Base-by-base conservation (phyloP, 2,113 vertebrate genomes). In the Baryphthengus martii region DNA sequence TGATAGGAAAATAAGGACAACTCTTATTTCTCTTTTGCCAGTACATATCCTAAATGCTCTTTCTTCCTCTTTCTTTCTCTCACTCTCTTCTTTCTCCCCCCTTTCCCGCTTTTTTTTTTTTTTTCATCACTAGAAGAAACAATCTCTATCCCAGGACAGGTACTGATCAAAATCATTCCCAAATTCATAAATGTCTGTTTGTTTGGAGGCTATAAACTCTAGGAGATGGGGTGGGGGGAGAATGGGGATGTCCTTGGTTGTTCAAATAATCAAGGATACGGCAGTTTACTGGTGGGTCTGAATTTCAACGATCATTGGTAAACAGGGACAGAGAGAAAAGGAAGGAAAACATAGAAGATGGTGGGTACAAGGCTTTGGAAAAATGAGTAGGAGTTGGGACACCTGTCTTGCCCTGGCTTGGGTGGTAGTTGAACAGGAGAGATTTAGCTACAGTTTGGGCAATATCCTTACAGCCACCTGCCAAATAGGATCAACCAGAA, bases 81-180 rank as follows among this genome's bases (percentile, higher is more conserved):
- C 10, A 42, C 7, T 1, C 21, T 44, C 16, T 19, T 12, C 11
- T 14, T 11, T 11, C 5, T 7, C 11, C 6, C 1, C 11, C 7
- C 19, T 17, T 39, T 28, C 39, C 45, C 11, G 11, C 29, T 29
- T 17, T 29, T 59, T 66, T 23, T 52, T n/a, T 55, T 47, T 91
- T 58, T n/a, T 88, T 19, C 11, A 58, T 79, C 20, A n/a, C 4
- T 58, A 39, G 33, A 59, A 67, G 15, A 82, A 85, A 45, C 6
- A n/a, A 2, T 44, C 19, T 23, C 6, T 17, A 49, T 23, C 11
- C 35, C 8, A 2, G 8, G 9, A 65, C 1, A 76, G 42, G 17
- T 17, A 70, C 44, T 0, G 4, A 77, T 14, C 18, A 35, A 96
- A 90, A 76, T 42, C 39, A 66, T 10, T 15, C 35, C 37, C 7